Base-by-base conservation (phyloP, 2,113 vertebrate genomes). In the Perca schrenkii region DNA sequence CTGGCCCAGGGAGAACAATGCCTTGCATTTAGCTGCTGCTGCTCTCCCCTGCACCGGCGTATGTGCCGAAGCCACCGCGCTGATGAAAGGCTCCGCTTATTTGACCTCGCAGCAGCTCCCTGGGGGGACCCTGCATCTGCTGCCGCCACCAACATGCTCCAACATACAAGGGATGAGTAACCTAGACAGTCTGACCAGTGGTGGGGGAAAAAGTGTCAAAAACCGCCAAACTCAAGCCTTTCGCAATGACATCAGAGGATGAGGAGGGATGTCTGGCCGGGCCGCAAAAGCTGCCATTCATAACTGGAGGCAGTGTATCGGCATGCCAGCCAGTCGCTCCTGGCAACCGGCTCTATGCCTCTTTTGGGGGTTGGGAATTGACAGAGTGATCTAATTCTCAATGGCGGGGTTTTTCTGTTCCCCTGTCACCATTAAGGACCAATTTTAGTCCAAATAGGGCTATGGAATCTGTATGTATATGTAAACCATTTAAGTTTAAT, bases 1-100 rank as follows among this genome's bases (percentile, higher is more conserved):
- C 89, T 93, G 91, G 87, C 15, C 76, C 25, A 3, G 71, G 34
- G n/a, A 76, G 64, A 65, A 91, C 79, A 89, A 86, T 74, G 81
- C 54, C 60, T 50, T 4, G 46, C 75, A 88, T 91, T 90, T 82
- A 88, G 65, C 56, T 71, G 22, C 79, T 53, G 47, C 86, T 64
- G 47, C 77, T 60, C 52, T 81, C 53, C 66, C 50, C 77, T 75
- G 58, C 71, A 36, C 65, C 17, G 21, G 50, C 28, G 31, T 77
- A 65, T 63, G 80, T 12, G 43, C 68, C 61, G 74, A 77, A 86
- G 52, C 36, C 54, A 36, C 58, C 0, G 0, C 4, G 1, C 75
- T 73, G 87, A 83, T 88, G 71, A 91, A 86, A 91, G 80, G 68
- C 64, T 54, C 46, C 1, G 53, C 79, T 86, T 77, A 89, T 89